Conservation (phyloP, 2,888 invertebrate species). For the Vanessa cardui region DNA sequence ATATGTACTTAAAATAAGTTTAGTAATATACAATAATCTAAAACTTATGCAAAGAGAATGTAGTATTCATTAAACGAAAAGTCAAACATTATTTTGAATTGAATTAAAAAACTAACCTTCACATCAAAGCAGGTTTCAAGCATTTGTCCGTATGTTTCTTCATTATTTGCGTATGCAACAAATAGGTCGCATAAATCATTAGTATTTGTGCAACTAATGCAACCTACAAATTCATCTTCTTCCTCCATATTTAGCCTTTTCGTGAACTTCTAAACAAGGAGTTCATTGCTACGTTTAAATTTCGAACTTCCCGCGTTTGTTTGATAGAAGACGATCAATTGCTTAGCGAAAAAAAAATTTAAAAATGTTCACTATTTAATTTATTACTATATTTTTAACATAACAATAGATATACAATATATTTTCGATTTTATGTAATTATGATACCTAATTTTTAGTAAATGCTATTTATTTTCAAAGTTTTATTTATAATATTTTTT, state of each 20-base stretch:
- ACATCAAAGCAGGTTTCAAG: conserved; percentile 75
- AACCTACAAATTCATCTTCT: conserved; percentile 75
- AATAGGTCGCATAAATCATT: conserved; percentile 78
- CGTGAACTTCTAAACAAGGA: conserved; percentile 19
- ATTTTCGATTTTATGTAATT: too few species aligned
- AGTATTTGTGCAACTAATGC: conserved; percentile 76
- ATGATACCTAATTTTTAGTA: too few species aligned
- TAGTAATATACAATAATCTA: conserved; percentile 7
- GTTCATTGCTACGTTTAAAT: conserved; percentile 23
- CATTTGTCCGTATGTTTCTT: conserved; percentile 72
- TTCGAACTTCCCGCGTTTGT: conserved; percentile 33
- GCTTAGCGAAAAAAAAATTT: conserved; percentile 8
- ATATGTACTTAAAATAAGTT: background rate
- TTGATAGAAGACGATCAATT: conserved; percentile 26
- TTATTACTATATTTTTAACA: background rate
- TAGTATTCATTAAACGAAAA: background rate
- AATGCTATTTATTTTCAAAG: too few species aligned
- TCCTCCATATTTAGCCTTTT: conserved; percentile 52
- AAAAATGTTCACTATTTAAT: background rate
- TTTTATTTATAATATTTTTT: too few species aligned
- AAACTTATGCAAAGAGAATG: background rate
- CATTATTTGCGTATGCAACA: conserved; percentile 70
- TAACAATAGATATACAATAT: too few species aligned
- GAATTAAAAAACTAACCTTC: conserved; percentile 56
- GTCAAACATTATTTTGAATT: conserved; percentile 3